Evolutionary conservation across 1,140 invertebrate species (phyloP).

Genomic region (Lasaia peninsularis): DNA sequence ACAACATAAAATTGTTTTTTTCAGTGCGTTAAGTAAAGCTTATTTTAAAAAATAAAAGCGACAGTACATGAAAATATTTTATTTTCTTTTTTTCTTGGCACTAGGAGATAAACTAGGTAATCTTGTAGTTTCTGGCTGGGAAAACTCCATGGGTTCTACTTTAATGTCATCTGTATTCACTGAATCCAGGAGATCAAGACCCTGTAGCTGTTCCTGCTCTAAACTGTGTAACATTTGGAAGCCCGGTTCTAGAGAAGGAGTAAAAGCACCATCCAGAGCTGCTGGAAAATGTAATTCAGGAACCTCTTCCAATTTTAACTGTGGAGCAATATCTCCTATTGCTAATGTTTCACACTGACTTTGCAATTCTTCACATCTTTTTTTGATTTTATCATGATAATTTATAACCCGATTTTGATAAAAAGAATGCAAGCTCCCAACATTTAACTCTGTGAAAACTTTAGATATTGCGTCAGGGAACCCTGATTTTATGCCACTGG

Average conservation of each 20-base stretch:
- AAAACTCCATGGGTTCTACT: slow-evolving; percentile 61
- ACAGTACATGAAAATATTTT: slow-evolving; percentile 24
- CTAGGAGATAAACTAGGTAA: slow-evolving; percentile 55
- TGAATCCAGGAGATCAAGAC: slow-evolving; percentile 59
- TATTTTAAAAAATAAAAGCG: not conserved
- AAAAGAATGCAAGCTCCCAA: slow-evolving; percentile 66
- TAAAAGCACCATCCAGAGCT: slow-evolving; percentile 66
- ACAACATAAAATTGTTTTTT: no score
- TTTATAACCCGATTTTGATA: slow-evolving; percentile 59
- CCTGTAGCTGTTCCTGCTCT: slow-evolving; percentile 69
- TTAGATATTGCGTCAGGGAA: slow-evolving; percentile 71
- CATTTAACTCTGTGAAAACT: slow-evolving; percentile 68
- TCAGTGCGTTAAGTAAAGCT: no score
- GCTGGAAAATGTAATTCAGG: slow-evolving; percentile 74
- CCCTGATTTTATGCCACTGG: slow-evolving; percentile 56
- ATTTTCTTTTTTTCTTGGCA: slow-evolving; percentile 70
- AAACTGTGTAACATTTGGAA: slow-evolving; percentile 73
- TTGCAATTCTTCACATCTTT: slow-evolving; percentile 51
- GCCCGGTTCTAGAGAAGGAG: slow-evolving; percentile 68
- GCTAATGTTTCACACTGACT: slow-evolving; percentile 54
- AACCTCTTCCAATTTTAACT: slow-evolving; percentile 68
- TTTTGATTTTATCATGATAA: slow-evolving; percentile 59
- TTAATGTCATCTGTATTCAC: slow-evolving; percentile 61
- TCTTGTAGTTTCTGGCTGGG: slow-evolving; percentile 56
- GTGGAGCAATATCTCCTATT: slow-evolving; percentile 56